These are phyloP conservation scores for Zelostemma sp. DNA, from an alignment of 1,140 invertebrate genomes.

Conservation along the genomic window DNA sequence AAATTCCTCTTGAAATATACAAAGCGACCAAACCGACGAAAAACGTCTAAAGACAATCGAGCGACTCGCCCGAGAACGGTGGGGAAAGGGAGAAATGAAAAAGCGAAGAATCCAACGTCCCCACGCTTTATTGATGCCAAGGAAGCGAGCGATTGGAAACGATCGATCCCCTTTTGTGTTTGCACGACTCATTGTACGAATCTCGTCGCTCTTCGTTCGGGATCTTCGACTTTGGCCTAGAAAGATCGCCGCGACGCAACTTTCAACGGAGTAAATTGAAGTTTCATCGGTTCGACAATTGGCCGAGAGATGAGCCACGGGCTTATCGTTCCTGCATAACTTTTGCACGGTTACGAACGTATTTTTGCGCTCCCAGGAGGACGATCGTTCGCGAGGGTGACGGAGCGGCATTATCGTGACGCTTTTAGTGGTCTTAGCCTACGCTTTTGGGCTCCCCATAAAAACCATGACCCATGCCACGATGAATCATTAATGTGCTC, in stretches of 20 bases:
- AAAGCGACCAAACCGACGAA: too few species aligned
- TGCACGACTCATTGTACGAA: background rate
- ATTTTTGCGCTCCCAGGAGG: conserved; percentile 37
- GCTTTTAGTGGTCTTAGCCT: conserved; percentile 40
- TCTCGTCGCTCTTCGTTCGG: background rate
- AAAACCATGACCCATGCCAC: conserved; percentile 36
- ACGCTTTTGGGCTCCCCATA: conserved; percentile 30
- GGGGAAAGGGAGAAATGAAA: conserved; percentile 13
- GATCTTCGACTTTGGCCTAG: conserved; percentile 6
- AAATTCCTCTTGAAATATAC: too few species aligned
- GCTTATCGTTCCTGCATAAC: conserved; percentile 38
- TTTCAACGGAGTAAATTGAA: conserved; percentile 16
- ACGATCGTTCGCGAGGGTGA: conserved; percentile 34
- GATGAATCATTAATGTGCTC: conserved; percentile 51
- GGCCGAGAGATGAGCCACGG: conserved; percentile 35
- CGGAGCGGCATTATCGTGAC: conserved; percentile 17
- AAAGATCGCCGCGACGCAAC: conserved; percentile 21
- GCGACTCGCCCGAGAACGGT: too few species aligned
- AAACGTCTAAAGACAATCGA: too few species aligned
- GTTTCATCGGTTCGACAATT: conserved; percentile 35
- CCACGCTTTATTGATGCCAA: background rate
- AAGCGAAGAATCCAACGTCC: background rate
- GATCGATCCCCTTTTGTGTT: background rate
- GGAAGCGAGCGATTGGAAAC: background rate
- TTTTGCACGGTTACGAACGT: conserved; percentile 27